These are phyloP conservation scores for Pectinophora gossypiella DNA, from an alignment of 1,140 invertebrate genomes.

Conservation along the genomic window DNA sequence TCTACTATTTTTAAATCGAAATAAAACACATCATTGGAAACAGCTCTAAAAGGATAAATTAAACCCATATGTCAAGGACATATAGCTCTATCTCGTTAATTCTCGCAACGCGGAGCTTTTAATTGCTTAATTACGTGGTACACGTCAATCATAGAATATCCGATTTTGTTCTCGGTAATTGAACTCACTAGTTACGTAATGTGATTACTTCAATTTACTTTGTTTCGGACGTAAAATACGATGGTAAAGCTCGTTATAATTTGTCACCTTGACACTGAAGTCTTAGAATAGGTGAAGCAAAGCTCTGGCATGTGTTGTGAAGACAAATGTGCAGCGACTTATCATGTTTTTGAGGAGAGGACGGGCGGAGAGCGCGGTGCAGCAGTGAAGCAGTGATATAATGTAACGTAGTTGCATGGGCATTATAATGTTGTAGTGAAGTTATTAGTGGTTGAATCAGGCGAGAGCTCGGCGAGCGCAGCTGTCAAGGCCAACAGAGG, in stretches of 20 bases:
- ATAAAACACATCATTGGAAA: too few species aligned
- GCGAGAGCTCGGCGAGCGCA: slow-evolving; percentile 53
- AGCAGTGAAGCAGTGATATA: slow-evolving; percentile 19
- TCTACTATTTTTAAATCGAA: too few species aligned
- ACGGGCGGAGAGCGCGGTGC: slow-evolving; percentile 9
- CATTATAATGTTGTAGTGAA: slow-evolving; percentile 67
- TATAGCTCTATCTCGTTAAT: background rate
- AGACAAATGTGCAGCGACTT: slow-evolving; percentile 44
- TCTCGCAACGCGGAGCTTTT: background rate
- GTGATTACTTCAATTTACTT: background rate
- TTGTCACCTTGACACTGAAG: background rate
- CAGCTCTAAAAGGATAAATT: background rate
- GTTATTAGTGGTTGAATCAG: slow-evolving; percentile 69
- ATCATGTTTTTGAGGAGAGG: slow-evolving; percentile 48
- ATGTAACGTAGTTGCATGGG: slow-evolving; percentile 48
- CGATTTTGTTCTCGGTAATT: too few species aligned
- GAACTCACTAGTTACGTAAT: too few species aligned
- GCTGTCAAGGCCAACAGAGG: slow-evolving; percentile 73
- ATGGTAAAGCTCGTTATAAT: background rate
- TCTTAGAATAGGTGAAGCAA: background rate
- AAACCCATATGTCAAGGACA: background rate
- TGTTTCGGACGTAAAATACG: background rate
- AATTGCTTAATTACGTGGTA: background rate
- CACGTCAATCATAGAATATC: background rate
- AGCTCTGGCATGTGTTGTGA: slow-evolving; percentile 5